phyloP scores from a whole-genome alignment of 1,140 invertebrate species.

The Teleopsis dalmanni region DNA sequence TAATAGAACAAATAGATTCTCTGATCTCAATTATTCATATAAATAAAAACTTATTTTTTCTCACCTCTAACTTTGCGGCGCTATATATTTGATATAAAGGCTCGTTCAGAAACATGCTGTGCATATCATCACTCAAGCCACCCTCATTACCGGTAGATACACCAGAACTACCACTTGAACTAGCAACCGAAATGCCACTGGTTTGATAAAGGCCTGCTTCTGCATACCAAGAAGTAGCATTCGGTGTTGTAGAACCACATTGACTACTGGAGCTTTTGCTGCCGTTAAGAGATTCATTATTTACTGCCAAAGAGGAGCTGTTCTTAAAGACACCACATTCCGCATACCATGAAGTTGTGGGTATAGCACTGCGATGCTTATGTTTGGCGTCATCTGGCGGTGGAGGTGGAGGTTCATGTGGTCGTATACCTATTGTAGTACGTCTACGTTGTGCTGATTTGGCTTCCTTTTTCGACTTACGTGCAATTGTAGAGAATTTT shows the following conservation, averaged over 20 bases:
- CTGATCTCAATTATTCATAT: not conserved
- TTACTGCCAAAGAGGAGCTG: not conserved
- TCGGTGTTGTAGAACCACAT: conserved; percentile 12
- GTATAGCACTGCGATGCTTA: conserved; percentile 10
- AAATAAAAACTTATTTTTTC: not conserved
- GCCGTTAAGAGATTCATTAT: conserved; percentile 12
- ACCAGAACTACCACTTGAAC: conserved; percentile 41
- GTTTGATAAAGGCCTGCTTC: conserved; percentile 56
- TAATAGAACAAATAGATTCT: not conserved
- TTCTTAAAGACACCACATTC: conserved; percentile 49
- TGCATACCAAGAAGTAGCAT: conserved; percentile 51
- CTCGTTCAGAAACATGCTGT: conserved; percentile 59
- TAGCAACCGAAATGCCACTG: conserved; percentile 45
- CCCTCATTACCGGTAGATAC: conserved; percentile 43
- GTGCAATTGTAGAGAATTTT: conserved; percentile 28
- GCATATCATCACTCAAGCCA: conserved; percentile 36
- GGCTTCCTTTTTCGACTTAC: conserved; percentile 31
- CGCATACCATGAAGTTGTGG: conserved; percentile 48
- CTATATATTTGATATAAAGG: conserved; percentile 88
- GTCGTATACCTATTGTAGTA: conserved; percentile 31
- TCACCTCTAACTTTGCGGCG: conserved; percentile 65
- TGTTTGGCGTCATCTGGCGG: conserved; percentile 24
- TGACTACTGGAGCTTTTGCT: conserved; percentile 18
- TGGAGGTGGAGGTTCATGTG: conserved; percentile 42
- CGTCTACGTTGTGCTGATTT: conserved; percentile 25